Percentiles rank a stretch among this genome's conserved stretches.
phyloP scores from a whole-genome alignment of 2,888 invertebrate genomes.

The Noctua pronuba region DNA sequence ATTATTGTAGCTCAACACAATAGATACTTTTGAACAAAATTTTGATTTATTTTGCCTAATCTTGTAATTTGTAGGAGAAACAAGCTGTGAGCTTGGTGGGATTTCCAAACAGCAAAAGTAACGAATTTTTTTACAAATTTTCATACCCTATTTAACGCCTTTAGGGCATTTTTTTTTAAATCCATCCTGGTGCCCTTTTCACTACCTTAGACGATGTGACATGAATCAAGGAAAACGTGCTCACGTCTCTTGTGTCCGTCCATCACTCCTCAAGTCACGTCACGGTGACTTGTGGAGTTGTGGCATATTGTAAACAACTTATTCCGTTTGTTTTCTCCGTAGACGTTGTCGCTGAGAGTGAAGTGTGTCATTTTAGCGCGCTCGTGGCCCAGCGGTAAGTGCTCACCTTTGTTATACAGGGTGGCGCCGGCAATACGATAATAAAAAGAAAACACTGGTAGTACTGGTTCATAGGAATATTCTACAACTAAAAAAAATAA shows the following conservation, averaged over 20 bases:
- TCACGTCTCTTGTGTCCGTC: neutral
- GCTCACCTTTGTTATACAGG: too few species aligned
- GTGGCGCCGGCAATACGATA: too few species aligned
- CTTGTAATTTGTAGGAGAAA: neutral
- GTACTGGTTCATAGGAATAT: too few species aligned
- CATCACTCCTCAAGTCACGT: too few species aligned
- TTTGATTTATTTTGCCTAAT: neutral
- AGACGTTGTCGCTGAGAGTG: neutral
- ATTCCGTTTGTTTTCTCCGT: neutral
- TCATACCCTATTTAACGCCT: neutral
- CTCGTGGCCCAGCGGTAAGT: neutral
- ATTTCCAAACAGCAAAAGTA: neutral
- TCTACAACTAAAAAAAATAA: too few species aligned
- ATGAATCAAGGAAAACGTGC: neutral
- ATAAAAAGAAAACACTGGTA: too few species aligned
- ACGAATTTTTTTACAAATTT: neutral
- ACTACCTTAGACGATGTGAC: neutral
- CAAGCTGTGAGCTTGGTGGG: neutral
- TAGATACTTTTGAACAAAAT: neutral
- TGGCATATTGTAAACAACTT: neutral
- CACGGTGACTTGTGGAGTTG: neutral
- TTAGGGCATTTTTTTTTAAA: neutral
- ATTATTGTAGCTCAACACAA: slow-evolving; percentile 19
- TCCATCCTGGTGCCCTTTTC: neutral
- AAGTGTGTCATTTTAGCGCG: neutral